Conservation (phyloP, 2,888 invertebrate species). For the Gryllus longicercus region DNA sequence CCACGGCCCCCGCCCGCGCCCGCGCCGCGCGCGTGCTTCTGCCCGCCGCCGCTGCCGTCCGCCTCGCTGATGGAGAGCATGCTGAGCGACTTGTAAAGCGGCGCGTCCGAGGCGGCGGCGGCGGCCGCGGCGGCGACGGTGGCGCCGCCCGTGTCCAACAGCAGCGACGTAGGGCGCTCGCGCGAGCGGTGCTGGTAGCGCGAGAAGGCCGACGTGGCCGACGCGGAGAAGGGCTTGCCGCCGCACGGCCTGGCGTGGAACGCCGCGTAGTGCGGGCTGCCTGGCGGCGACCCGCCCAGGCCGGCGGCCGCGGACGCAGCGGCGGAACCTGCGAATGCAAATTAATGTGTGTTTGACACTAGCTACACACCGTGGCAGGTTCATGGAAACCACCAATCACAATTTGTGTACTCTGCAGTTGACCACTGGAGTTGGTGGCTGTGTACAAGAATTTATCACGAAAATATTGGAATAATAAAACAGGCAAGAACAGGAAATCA, state of each 20-base stretch:
- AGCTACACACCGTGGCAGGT: no score
- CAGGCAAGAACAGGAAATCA: no score
- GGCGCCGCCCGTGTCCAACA: neutral
- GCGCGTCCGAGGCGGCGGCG: neutral
- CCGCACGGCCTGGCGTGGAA: neutral
- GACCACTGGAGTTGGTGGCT: no score
- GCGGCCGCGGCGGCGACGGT: neutral
- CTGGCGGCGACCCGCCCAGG: neutral
- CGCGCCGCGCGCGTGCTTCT: neutral
- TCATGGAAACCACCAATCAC: no score
- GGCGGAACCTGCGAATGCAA: neutral
- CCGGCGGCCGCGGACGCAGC: neutral
- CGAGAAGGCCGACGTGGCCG: conserved; percentile 3
- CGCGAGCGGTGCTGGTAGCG: conserved; percentile 37
- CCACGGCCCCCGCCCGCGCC: neutral
- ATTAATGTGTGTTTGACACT: no score
- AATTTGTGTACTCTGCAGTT: no score
- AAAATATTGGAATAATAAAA: no score
- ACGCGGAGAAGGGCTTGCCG: neutral
- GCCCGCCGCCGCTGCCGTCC: neutral
- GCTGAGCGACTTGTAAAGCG: conserved; percentile 24
- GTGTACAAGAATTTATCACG: no score
- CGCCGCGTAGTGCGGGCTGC: neutral
- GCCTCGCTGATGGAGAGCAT: conserved; percentile 8
- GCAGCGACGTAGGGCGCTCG: conserved; percentile 36